These are phyloP conservation scores for Carcina quercana DNA, from an alignment of 2,888 invertebrate species.

Conservation along the genomic window DNA sequence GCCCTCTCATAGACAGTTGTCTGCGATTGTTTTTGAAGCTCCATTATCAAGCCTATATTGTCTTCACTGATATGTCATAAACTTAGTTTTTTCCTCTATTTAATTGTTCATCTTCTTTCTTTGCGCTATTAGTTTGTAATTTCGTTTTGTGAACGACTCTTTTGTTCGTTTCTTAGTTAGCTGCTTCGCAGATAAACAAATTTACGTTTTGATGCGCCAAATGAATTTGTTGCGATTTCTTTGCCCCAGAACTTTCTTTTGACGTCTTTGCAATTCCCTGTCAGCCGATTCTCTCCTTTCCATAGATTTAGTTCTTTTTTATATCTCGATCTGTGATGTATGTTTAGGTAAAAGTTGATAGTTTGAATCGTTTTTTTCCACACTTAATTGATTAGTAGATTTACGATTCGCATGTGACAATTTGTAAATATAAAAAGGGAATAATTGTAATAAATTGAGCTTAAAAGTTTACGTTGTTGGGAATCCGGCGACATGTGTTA, in stretches of 20 bases:
- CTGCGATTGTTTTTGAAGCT: too few species aligned
- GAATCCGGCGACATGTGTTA: slow-evolving; percentile 5
- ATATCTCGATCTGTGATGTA: slow-evolving; percentile 70
- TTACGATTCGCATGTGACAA: slow-evolving; percentile 42
- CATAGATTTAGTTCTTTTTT: slow-evolving; percentile 39
- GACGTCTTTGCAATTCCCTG: not conserved
- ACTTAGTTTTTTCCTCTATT: slow-evolving; percentile 31
- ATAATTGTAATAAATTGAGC: slow-evolving; percentile 31
- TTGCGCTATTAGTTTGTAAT: slow-evolving; percentile 42
- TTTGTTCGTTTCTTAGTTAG: slow-evolving; percentile 36
- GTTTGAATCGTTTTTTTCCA: slow-evolving; percentile 53
- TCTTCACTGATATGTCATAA: too few species aligned
- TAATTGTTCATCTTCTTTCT: slow-evolving; percentile 32
- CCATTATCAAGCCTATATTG: too few species aligned
- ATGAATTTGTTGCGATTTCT: slow-evolving; percentile 26
- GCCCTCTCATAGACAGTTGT: too few species aligned
- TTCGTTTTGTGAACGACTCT: slow-evolving; percentile 38
- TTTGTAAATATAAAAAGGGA: slow-evolving; percentile 45
- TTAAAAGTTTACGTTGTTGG: slow-evolving; percentile 34
- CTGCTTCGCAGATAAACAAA: slow-evolving; percentile 44
- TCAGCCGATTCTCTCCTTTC: not conserved
- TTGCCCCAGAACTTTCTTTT: too few species aligned
- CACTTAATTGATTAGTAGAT: slow-evolving; percentile 46
- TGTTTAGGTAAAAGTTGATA: slow-evolving; percentile 69
- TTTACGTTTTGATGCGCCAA: slow-evolving; percentile 49